Percentiles rank a stretch among this genome's conserved stretches.
Evolutionary conservation across 2,888 invertebrate genomes (phyloP).

Genomic region (Marasmarcha lunaedactyla): DNA sequence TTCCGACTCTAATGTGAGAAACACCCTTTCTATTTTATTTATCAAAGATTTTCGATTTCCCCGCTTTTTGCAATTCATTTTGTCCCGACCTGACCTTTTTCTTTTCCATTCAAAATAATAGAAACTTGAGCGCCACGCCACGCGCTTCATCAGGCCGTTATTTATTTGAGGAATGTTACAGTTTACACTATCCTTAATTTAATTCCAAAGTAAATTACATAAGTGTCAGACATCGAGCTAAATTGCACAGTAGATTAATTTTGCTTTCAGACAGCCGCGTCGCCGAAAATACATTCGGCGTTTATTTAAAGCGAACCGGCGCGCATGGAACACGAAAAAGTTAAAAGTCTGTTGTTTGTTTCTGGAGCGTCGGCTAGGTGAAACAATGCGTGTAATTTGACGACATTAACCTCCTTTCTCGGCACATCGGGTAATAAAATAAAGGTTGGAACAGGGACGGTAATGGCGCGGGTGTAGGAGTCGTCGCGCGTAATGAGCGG

Average conservation of each 20-base stretch:
- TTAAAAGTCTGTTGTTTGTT: conserved; percentile 18
- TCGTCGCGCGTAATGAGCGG: conserved; percentile 53
- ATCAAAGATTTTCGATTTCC: conserved; percentile 8
- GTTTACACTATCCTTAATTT: neutral
- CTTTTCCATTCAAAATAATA: neutral
- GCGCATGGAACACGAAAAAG: neutral
- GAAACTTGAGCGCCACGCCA: neutral
- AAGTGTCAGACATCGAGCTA: conserved; percentile 1
- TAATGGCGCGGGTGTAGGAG: conserved; percentile 42
- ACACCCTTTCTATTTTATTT: conserved; percentile 1
- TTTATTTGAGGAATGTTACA: neutral
- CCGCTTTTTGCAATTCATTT: neutral
- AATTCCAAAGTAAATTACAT: neutral
- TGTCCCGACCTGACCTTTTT: neutral
- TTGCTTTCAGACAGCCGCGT: neutral
- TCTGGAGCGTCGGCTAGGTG: conserved; percentile 45
- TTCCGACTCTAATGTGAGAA: neutral
- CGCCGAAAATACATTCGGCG: neutral
- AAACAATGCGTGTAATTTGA: conserved; percentile 57
- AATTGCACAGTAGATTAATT: conserved; percentile 1
- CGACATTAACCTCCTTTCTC: conserved; percentile 58
- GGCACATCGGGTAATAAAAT: conserved; percentile 57
- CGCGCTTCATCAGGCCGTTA: neutral
- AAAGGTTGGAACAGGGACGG: conserved; percentile 44
- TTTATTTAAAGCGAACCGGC: too few species aligned